A percentile compares a stretch with the other conserved stretches of the same genome.
These are phyloP conservation scores for Sialis fuliginosa DNA, from an alignment of 2,888 invertebrate genomes.

Conservation along the genomic window DNA sequence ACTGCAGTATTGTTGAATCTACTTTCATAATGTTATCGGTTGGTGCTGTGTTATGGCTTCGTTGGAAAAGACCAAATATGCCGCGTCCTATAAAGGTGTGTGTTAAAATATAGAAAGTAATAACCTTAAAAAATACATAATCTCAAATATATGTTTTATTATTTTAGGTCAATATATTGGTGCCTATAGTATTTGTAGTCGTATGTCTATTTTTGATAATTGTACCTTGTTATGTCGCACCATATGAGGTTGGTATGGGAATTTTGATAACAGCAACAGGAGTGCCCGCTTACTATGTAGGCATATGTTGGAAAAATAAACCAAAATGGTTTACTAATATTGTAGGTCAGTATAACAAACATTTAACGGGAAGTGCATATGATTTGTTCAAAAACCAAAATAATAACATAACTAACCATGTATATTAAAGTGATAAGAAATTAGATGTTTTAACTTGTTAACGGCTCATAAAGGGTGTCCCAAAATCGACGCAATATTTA, in stretches of 20 bases:
- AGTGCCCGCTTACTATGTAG: conserved; percentile 61
- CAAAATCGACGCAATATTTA: too few species aligned
- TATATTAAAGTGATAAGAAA: background rate
- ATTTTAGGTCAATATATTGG: conserved; percentile 16
- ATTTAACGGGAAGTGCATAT: too few species aligned
- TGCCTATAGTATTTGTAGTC: conserved; percentile 60
- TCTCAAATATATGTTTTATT: conserved; percentile 2
- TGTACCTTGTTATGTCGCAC: conserved; percentile 62
- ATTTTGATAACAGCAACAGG: conserved; percentile 63
- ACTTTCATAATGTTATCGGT: conserved; percentile 81
- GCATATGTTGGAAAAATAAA: conserved; percentile 48
- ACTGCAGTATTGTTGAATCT: conserved; percentile 83
- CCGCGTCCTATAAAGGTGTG: conserved; percentile 68
- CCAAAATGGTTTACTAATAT: conserved; percentile 37
- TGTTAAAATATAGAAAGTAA: background rate
- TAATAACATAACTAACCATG: background rate
- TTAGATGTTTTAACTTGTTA: background rate
- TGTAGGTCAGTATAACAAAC: conserved; percentile 30
- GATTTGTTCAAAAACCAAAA: too few species aligned
- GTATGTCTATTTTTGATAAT: conserved; percentile 63
- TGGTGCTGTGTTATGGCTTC: conserved; percentile 64
- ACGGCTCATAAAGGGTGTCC: too few species aligned
- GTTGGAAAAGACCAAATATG: conserved; percentile 63
- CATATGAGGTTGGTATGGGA: conserved; percentile 63
- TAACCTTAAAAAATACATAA: conserved; percentile 2